Evolutionary conservation across 2,797 vertebrate species (phyloP).

Genomic region (Gymnoscopelus microlampas): DNA sequence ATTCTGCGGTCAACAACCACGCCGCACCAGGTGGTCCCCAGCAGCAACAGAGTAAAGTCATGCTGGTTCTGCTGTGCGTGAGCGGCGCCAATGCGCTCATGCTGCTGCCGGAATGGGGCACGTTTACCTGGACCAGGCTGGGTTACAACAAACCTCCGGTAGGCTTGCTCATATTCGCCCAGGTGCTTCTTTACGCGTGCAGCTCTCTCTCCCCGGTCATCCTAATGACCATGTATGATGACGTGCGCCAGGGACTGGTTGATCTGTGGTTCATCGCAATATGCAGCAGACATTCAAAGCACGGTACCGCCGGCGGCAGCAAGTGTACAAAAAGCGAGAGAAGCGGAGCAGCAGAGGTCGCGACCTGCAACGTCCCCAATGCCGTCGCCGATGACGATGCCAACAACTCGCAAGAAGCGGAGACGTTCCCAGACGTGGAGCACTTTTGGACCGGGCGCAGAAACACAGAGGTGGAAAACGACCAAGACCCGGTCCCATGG

Average conservation of each 20-base stretch:
- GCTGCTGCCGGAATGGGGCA: slow-evolving; percentile 82
- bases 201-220: slow-evolving; percentile 78
- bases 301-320: not conserved
- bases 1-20: slow-evolving; percentile 72
- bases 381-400: slow-evolving; percentile 45
- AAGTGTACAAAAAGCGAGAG: slow-evolving; percentile 57
- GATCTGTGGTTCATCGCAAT: slow-evolving; percentile 59
- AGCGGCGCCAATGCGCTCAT: slow-evolving; percentile 76
- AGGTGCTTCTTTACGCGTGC: slow-evolving; percentile 79
- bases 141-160: slow-evolving; percentile 70
- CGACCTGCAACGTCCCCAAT: slow-evolving; percentile 24
- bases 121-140: slow-evolving; percentile 81
- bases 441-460: slow-evolving; percentile 87
- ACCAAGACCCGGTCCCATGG: slow-evolving; percentile 85
- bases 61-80: slow-evolving; percentile 75
- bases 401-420: slow-evolving; percentile 33
- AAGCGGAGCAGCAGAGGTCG: slow-evolving; percentile 62
- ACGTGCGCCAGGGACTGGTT: slow-evolving; percentile 77
- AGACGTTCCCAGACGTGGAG: slow-evolving; percentile 83
- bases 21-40: slow-evolving; percentile 46
- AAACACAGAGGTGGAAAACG: slow-evolving; percentile 74
- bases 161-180: slow-evolving; percentile 72
- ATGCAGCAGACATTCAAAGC: slow-evolving; percentile 56
- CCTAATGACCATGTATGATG: slow-evolving; percentile 79
- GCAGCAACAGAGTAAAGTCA: slow-evolving; percentile 68